Evolutionary conservation across 2,888 invertebrate genomes (phyloP), one percentile per base, ranked within the genome.

Genomic region (Clostera curtula): DNA sequence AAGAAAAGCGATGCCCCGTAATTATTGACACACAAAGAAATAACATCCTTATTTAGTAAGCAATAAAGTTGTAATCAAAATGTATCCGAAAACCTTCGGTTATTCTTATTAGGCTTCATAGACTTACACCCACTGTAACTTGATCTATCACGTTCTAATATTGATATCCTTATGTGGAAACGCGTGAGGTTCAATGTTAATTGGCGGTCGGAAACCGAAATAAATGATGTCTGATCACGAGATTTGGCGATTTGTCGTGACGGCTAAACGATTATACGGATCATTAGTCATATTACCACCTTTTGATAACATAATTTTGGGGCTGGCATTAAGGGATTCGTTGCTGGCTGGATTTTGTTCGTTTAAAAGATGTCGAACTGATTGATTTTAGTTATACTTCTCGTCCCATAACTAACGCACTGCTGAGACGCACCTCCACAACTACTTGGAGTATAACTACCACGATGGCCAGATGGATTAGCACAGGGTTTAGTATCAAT

Each of bases 281-380:
- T 73, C 79, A 75, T 79, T 77, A 74, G 68, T 80, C 74, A 79
- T 77, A 71, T 77, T 74, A 69, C 70, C 77, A 79, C 77, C 73
- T 76, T 40, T 54, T 65, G 76, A 76, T 79, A 75, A 65, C 68
- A 72, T 76, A 67, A 66, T 72, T 67, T 62, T 53, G 51, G 56
- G 50, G 40, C 56, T 54, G 34, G 27, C 33, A 43, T 41, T 27
- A 19, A 24, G 35, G 31, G 36, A 34, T 61, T 60, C 51, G 60
- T 64, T 64, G 50, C 56, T 40, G 54, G 62, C 64, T 63, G 58
- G 48, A 52, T 56, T 30, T 31, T 34, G 24, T 29, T 12, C 18
- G 43, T 19, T 27, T 12, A 32, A 36, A 19, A 29, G 14, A 34
- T 27, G 25, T 29, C n/a, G n/a, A n/a, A n/a, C n/a, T n/a, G n/a